Percentiles rank a stretch among this genome's conserved stretches.
Evolutionary conservation across 2,113 vertebrate species (phyloP).

Genomic region (Heteronetta atricapilla): DNA sequence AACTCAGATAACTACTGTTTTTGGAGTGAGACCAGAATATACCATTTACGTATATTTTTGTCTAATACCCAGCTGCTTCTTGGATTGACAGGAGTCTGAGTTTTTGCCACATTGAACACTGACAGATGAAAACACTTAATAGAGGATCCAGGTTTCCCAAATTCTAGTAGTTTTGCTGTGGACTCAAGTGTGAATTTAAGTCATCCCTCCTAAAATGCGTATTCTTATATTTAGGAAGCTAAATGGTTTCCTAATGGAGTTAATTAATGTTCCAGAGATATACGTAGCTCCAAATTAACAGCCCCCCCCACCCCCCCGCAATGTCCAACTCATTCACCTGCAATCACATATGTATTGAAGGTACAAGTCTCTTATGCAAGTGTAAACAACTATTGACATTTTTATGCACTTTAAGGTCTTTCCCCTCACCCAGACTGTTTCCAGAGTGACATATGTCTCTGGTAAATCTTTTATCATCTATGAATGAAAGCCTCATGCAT

Average conservation of each 20-base stretch:
- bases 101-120: not conserved
- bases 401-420: not conserved
- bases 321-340: not conserved
- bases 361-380: not conserved
- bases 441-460: not conserved
- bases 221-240: not conserved
- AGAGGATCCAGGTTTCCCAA: not conserved
- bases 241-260: not conserved
- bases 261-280: not conserved
- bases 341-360: accelerated
- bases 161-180: not conserved
- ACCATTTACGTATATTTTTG: not conserved
- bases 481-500: not conserved
- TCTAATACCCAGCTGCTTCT: not conserved
- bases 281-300: not conserved
- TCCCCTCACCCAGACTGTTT: accelerated
- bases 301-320: too few relatives aligned
- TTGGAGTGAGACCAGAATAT: not conserved
- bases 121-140: not conserved
- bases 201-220: not conserved
- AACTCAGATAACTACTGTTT: not conserved
- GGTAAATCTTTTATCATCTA: not conserved
- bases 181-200: not conserved
- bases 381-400: accelerated
- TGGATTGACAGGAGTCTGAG: not conserved